Conservation (phyloP, 1,140 invertebrate genomes). For the Bombus pascuorum region DNA sequence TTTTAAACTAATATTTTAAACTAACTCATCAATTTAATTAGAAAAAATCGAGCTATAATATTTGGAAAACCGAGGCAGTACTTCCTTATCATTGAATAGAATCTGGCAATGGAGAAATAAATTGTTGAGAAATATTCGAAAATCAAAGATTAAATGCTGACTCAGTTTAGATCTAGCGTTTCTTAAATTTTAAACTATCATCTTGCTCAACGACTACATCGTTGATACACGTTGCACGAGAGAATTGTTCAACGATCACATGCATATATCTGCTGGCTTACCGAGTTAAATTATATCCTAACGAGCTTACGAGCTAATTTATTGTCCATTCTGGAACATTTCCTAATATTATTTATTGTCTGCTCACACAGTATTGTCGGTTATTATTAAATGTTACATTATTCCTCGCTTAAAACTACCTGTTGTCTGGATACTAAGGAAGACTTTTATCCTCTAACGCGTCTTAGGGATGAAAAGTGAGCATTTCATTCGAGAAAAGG, state of each 20-base stretch:
- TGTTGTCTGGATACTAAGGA: conserved; percentile 81
- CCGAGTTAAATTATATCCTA: conserved; percentile 34
- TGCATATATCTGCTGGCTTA: conserved; percentile 39
- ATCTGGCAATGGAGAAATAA: not conserved
- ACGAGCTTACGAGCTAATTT: conserved; percentile 62
- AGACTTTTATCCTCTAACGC: conserved; percentile 71
- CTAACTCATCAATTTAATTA: accelerated
- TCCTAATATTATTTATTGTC: conserved; percentile 79
- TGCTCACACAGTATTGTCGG: conserved; percentile 81
- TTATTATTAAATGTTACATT: conserved; percentile 73
- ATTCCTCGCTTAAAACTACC: conserved; percentile 68
- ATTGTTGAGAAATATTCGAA: not conserved
- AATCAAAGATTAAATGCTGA: not conserved
- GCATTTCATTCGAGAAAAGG: not conserved
- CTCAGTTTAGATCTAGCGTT: not conserved
- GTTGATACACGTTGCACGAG: not conserved
- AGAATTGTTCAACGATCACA: conserved; percentile 38
- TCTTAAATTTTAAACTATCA: not conserved
- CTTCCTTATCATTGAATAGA: no score
- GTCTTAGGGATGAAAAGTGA: conserved; percentile 22
- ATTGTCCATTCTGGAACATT: conserved; percentile 77
- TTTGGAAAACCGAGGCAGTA: not conserved
- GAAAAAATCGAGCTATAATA: not conserved
- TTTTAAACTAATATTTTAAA: not conserved
- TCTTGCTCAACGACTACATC: not conserved